A percentile compares a stretch with the other conserved stretches of the same genome.
These are phyloP conservation scores for Lethocerus indicus DNA, from an alignment of 1,140 invertebrate species.

Conservation along the genomic window DNA sequence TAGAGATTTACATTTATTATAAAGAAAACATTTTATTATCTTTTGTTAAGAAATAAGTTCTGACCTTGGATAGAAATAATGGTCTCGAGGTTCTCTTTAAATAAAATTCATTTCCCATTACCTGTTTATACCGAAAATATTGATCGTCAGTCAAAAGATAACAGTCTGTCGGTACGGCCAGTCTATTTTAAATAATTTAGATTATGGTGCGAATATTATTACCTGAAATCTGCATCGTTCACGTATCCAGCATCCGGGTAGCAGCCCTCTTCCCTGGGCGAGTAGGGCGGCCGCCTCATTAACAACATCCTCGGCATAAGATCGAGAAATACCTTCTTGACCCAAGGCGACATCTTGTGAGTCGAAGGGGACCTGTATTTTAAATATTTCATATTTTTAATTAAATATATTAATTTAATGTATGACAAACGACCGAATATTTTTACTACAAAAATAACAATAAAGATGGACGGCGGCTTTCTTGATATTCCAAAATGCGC, in stretches of 20 bases:
- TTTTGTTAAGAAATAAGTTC: too few species aligned
- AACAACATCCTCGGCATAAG: slow-evolving; percentile 76
- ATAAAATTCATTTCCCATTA: too few species aligned
- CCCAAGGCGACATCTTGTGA: slow-evolving; percentile 85
- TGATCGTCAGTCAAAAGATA: too few species aligned
- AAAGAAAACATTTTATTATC: too few species aligned
- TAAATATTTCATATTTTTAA: too few species aligned
- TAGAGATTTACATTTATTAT: background rate
- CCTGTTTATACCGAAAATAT: too few species aligned
- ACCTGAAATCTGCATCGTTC: slow-evolving; percentile 20
- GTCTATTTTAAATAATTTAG: too few species aligned
- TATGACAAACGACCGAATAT: too few species aligned
- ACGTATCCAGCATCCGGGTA: slow-evolving; percentile 38
- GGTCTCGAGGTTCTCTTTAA: too few species aligned
- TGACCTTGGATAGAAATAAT: too few species aligned
- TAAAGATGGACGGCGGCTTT: background rate
- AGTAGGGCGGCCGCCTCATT: slow-evolving; percentile 75
- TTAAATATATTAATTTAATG: too few species aligned
- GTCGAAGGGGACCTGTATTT: slow-evolving; percentile 79
- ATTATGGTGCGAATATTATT: background rate
- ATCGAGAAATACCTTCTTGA: slow-evolving; percentile 71
- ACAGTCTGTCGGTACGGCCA: too few species aligned
- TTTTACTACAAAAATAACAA: background rate
- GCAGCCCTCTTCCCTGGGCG: slow-evolving; percentile 57
- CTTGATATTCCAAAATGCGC: background rate